Evolutionary conservation across 1,140 invertebrate species (phyloP).

Genomic region (Camponotus floridanus): DNA sequence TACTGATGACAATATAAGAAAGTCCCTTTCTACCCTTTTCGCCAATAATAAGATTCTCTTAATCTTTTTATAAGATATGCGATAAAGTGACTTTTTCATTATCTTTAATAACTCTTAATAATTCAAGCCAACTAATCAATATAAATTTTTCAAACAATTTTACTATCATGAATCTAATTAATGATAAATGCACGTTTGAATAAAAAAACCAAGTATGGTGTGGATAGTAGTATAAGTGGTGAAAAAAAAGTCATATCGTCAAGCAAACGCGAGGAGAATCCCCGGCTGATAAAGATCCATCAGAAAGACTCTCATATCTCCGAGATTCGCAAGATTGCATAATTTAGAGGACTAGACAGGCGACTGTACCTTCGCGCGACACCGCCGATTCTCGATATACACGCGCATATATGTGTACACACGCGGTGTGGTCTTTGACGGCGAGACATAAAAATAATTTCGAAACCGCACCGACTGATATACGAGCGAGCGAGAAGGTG

Average conservation of each 20-base stretch:
- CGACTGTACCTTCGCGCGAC: constrained; percentile 39
- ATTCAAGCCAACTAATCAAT: neutral
- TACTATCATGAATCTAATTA: neutral
- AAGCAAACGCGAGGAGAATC: neutral
- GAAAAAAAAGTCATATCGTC: neutral
- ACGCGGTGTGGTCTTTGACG: constrained; percentile 76
- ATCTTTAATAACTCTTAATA: neutral
- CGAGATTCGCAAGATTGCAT: constrained; percentile 60
- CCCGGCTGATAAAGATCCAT: constrained; percentile 8
- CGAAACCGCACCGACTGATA: constrained; percentile 83
- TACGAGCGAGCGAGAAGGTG: constrained; percentile 78
- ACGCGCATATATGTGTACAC: constrained; percentile 34
- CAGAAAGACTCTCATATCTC: constrained; percentile 31
- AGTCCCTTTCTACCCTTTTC: constrained; percentile 63
- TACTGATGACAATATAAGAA: constrained; percentile 78
- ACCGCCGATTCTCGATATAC: constrained; percentile 7
- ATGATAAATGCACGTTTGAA: neutral
- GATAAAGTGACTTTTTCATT: neutral
- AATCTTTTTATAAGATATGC: constrained; percentile 19
- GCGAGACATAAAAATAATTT: constrained; percentile 83
- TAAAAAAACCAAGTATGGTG: neutral
- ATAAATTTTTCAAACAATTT: neutral
- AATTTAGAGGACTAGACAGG: constrained; percentile 51
- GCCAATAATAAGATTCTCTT: constrained; percentile 25
- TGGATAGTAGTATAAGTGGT: too few relatives aligned